These are phyloP conservation scores for Zaprionus kolodkinae DNA, from an alignment of 1,140 invertebrate species.

Conservation along the genomic window DNA sequence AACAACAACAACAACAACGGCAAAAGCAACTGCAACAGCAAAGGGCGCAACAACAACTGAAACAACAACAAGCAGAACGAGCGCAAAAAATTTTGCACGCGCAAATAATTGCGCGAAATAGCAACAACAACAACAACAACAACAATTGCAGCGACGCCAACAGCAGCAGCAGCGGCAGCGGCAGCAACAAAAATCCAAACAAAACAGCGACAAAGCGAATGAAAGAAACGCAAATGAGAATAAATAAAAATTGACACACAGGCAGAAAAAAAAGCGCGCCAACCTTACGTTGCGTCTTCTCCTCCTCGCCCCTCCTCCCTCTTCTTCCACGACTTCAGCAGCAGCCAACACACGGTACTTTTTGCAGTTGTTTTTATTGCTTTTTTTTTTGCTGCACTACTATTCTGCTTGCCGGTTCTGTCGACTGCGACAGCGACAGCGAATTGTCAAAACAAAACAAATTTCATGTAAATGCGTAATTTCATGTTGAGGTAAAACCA, in stretches of 20 bases:
- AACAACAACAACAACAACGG: conserved; percentile 2
- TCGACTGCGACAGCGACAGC: background rate
- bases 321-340: no score
- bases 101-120: conserved; percentile 64
- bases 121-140: conserved; percentile 13
- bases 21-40: conserved; percentile 8
- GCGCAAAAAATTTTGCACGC: conserved; percentile 38
- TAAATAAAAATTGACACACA: conserved; percentile 39
- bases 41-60: conserved; percentile 1
- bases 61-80: conserved; percentile 44
- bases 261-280: conserved; percentile 46
- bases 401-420: conserved; percentile 10
- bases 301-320: background rate
- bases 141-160: background rate
- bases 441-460: conserved; percentile 60
- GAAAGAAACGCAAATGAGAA: conserved; percentile 25
- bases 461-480: background rate
- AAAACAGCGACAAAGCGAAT: conserved; percentile 7
- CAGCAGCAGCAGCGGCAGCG: background rate
- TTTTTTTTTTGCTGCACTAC: background rate
- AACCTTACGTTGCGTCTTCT: conserved; percentile 15
- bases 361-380: conserved; percentile 18
- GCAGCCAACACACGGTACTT: background rate
- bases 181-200: conserved; percentile 20
- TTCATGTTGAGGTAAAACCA: background rate